These are phyloP conservation scores for Caenorhabditis parvicauda DNA, from an alignment of 2,888 invertebrate genomes.

Conservation along the genomic window DNA sequence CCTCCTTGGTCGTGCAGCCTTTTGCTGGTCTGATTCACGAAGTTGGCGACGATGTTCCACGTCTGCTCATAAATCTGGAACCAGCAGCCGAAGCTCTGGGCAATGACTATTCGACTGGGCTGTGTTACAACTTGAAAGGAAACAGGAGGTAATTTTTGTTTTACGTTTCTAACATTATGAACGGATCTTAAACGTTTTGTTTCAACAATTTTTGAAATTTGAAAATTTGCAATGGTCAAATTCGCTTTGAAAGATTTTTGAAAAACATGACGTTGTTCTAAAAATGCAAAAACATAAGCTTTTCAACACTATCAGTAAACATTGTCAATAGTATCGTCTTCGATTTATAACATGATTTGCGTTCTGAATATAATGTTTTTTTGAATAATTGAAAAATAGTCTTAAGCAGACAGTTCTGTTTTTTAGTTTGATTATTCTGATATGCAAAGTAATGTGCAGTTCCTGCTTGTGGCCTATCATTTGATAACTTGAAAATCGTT, in stretches of 20 bases:
- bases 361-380: too few species aligned
- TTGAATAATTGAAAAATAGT: too few species aligned
- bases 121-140: slow-evolving; percentile 25
- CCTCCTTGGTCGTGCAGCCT: slow-evolving; percentile 88
- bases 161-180: slow-evolving; percentile 10
- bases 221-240: slow-evolving; percentile 8
- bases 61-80: slow-evolving; percentile 84
- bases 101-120: slow-evolving; percentile 7
- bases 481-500: background rate
- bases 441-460: too few species aligned
- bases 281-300: too few species aligned
- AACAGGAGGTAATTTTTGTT: slow-evolving; percentile 24
- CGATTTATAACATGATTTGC: too few species aligned
- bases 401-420: too few species aligned
- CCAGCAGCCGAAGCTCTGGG: slow-evolving; percentile 68
- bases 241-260: slow-evolving; percentile 2
- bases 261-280: too few species aligned
- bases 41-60: slow-evolving; percentile 73
- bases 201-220: too few species aligned
- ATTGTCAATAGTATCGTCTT: too few species aligned
- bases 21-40: slow-evolving; percentile 84
- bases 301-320: too few species aligned
- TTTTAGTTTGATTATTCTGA: too few species aligned
- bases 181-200: too few species aligned
- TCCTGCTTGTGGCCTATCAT: background rate